These are phyloP conservation scores for Octodonta nipae DNA, from an alignment of 2,888 invertebrate genomes.

Conservation along the genomic window DNA sequence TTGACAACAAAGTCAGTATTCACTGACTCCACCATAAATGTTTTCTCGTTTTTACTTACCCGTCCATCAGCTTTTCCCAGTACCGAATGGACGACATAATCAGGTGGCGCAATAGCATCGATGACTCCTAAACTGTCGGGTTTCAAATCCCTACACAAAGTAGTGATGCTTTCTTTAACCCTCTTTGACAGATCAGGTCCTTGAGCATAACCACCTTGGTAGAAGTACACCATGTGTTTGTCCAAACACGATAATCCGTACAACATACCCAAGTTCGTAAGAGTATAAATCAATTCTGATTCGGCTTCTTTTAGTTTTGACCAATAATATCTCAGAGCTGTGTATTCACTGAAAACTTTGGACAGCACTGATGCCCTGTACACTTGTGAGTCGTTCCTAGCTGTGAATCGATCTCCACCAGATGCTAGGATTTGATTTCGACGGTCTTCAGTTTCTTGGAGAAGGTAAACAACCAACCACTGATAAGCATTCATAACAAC, in stretches of 20 bases:
- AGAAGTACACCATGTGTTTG: slow-evolving; percentile 46
- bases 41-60: no score
- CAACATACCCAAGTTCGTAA: slow-evolving; percentile 40
- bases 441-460: slow-evolving; percentile 53
- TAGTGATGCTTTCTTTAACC: slow-evolving; percentile 53
- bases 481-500: no score
- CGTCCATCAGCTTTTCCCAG: slow-evolving; percentile 75
- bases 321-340: slow-evolving; percentile 42
- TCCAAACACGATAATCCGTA: slow-evolving; percentile 47
- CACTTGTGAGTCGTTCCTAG: slow-evolving; percentile 65
- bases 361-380: slow-evolving; percentile 64
- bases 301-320: slow-evolving; percentile 34
- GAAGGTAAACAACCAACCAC: slow-evolving; percentile 72
- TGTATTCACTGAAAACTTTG: slow-evolving; percentile 62
- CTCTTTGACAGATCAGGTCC: slow-evolving; percentile 39
- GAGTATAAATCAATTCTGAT: slow-evolving; percentile 21
- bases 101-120: slow-evolving; percentile 79
- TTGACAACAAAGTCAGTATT: no score
- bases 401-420: slow-evolving; percentile 54
- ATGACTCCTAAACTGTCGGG: slow-evolving; percentile 62
- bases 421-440: slow-evolving; percentile 42
- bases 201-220: slow-evolving; percentile 41
- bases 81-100: slow-evolving; percentile 77
- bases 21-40: no score
- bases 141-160: slow-evolving; percentile 56